These are phyloP conservation scores for Tachystola acroxantha DNA, from an alignment of 2,888 invertebrate genomes.

Conservation along the genomic window DNA sequence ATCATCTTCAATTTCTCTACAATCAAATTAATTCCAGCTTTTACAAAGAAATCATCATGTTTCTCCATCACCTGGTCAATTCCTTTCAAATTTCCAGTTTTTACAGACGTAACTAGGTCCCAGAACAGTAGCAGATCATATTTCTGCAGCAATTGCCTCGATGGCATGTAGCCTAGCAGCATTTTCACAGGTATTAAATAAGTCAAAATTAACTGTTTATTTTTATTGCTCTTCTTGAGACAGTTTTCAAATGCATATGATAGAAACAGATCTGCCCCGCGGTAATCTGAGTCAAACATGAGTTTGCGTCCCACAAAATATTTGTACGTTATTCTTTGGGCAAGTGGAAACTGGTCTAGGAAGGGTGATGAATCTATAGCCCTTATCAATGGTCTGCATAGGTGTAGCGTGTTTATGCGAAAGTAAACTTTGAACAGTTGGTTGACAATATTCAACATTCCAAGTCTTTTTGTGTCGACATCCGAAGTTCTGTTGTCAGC, in stretches of 20 bases:
- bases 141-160: conserved; percentile 86
- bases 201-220: conserved; percentile 94
- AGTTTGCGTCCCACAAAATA: conserved; percentile 98
- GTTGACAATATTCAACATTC: conserved; percentile 97
- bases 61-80: conserved; percentile 91
- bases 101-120: conserved; percentile 92
- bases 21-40: conserved; percentile 97
- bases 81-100: conserved; percentile 90
- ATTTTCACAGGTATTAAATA: conserved; percentile 98
- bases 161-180: conserved; percentile 97
- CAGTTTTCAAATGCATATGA: conserved; percentile 96
- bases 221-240: conserved; percentile 86
- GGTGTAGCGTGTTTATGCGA: conserved; percentile 91
- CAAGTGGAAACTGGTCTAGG: conserved; percentile 92
- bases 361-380: conserved; percentile 96
- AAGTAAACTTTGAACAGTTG: conserved; percentile 97
- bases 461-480: conserved; percentile 95
- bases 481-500: conserved; percentile 95
- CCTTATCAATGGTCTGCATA: conserved; percentile 95
- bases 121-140: conserved; percentile 95
- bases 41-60: conserved; percentile 95
- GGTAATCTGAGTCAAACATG: conserved; percentile 99
- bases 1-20: conserved; percentile 97
- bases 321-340: conserved; percentile 97
- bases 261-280: conserved; percentile 93